Base-by-base conservation (phyloP, 1,140 invertebrate species). In the Halesus radiatus region DNA sequence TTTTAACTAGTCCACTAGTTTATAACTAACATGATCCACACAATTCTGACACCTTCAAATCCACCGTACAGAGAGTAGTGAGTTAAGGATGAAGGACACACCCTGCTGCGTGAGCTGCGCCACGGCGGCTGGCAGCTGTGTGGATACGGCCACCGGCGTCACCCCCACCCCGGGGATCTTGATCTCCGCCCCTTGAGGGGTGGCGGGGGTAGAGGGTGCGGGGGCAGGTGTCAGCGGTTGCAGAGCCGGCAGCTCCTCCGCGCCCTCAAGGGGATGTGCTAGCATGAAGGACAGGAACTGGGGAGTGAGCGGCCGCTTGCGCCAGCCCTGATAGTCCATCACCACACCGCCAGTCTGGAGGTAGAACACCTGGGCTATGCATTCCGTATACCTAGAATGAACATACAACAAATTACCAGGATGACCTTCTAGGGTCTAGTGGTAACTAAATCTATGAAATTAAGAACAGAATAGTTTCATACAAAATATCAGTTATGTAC, bases 341-440 rank as follows among this genome's bases (percentile, higher is more conserved):
- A 97, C 93, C 87, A 96, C 97, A 52, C 95, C 95, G 80, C 94
- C 94, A 84, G 92, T 92, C 88, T 96, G 94, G 56, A 98, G 91
- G 87, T 96, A 97, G 90, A 94, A 98, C 72, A 94, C 88, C 89
- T 98, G 96, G 66, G 94, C 92, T 82, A 95, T 91, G 88, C 94
- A 93, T 85, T 97, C 96, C 84, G 93, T 92, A 88, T 96, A 96
- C 85, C 92, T 92, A 73, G 68, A 80, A 37, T 22, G 3, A 22
- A 18, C 32, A 68, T 18, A n/a, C 15, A 45, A 45, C 37, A 45
- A 13, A 45, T 45, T 45, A 45, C 13, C 3, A 37, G 32, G 32
- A 37, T 37, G 32, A 37, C 32, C 37, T 32, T 32, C 32, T 32
- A 32, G 7, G 7, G n/a, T n/a, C n/a, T n/a, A n/a, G n/a, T n/a